These are phyloP conservation scores for Myxocyprinus asiaticus DNA, from an alignment of 2,113 vertebrate species.

Conservation along the genomic window DNA sequence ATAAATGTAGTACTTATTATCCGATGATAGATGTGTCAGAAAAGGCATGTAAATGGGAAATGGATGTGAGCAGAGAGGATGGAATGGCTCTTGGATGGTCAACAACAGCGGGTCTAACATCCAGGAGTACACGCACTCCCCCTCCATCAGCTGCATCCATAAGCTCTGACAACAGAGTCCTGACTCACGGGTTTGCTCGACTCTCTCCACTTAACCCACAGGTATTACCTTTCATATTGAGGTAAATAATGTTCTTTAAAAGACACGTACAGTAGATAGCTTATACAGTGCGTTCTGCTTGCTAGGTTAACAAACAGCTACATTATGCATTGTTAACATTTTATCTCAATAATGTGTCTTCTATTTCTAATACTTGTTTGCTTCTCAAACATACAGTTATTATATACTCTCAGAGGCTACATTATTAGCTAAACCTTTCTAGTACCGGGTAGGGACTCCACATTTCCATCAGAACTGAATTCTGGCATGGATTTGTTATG, in stretches of 20 bases:
- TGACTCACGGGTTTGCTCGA: not conserved
- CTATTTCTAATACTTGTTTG: not conserved
- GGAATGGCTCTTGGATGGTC: conserved; percentile 5
- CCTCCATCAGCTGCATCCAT: conserved; percentile 59
- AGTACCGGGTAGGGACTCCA: too few species aligned
- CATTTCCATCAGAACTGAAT: too few species aligned
- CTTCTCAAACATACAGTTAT: not conserved
- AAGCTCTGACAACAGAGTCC: conserved; percentile 44
- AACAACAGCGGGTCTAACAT: not conserved
- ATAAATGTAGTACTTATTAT: not conserved
- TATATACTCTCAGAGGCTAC: not conserved
- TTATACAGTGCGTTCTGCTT: too few species aligned
- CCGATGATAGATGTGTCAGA: conserved; percentile 36
- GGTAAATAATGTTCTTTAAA: not conserved
- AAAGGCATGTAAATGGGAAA: conserved; percentile 34
- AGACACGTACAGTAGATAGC: not conserved
- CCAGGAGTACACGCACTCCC: conserved; percentile 34
- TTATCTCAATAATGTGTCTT: too few species aligned
- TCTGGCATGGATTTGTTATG: too few species aligned
- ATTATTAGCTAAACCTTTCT: not conserved
- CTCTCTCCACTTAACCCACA: conserved; percentile 34
- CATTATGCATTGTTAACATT: too few species aligned
- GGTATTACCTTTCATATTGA: conserved; percentile 49
- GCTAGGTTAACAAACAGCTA: too few species aligned
- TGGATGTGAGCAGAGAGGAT: conserved; percentile 43